These are phyloP conservation scores for Ephestia elutella DNA, from an alignment of 1,140 invertebrate species.

Conservation along the genomic window DNA sequence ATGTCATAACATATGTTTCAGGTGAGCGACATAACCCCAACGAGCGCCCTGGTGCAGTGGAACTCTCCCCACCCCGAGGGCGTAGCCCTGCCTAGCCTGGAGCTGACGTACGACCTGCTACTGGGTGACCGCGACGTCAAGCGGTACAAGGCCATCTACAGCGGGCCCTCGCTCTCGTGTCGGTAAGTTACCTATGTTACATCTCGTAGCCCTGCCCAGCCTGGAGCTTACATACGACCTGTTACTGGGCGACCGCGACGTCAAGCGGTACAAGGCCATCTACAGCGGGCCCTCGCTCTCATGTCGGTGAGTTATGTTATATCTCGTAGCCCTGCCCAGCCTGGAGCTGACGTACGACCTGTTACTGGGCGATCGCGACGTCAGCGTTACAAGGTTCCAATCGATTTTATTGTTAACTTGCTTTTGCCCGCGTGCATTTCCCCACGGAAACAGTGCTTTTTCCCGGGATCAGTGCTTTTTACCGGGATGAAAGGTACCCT, in stretches of 20 bases:
- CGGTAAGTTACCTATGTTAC: constrained; percentile 59
- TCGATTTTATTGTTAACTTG: too few relatives aligned
- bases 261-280: constrained; percentile 83
- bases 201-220: constrained; percentile 45
- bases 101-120: constrained; percentile 84
- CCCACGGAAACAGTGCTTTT: too few relatives aligned
- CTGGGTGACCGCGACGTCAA: constrained; percentile 81
- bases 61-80: constrained; percentile 79
- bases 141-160: constrained; percentile 87
- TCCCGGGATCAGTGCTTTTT: too few relatives aligned
- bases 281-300: constrained; percentile 83
- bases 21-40: constrained; percentile 85
- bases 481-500: too few relatives aligned
- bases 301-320: constrained; percentile 74
- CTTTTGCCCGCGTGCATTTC: too few relatives aligned
- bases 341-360: constrained; percentile 84
- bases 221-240: constrained; percentile 84
- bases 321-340: constrained; percentile 45
- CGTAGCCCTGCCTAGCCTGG: constrained; percentile 69
- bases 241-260: constrained; percentile 82
- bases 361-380: constrained; percentile 82
- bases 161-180: constrained; percentile 80
- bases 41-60: constrained; percentile 86
- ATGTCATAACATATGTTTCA: too few relatives aligned
- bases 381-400: constrained; percentile 83